phyloP scores from a whole-genome alignment of 2,797 vertebrate species.

The Hyperoplus lanceolatus region DNA sequence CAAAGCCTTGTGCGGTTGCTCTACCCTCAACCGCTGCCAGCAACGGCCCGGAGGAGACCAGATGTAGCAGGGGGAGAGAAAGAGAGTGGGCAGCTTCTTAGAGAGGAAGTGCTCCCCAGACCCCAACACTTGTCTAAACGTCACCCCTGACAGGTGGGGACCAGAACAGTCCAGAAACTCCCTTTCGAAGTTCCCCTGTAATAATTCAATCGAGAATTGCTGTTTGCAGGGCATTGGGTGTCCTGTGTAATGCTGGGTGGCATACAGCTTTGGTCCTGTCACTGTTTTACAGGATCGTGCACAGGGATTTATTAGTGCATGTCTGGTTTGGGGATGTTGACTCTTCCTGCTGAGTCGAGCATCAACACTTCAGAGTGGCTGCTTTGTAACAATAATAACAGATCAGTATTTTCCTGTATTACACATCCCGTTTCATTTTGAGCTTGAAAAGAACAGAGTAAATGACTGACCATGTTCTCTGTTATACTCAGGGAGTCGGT shows the following conservation, averaged over 20 bases:
- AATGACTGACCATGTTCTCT: neutral
- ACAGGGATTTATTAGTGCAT: constrained; percentile 57
- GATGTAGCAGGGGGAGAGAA: constrained; percentile 62
- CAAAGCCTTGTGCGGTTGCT: constrained; percentile 68
- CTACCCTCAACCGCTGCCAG: constrained; percentile 62
- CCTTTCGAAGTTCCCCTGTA: constrained; percentile 52
- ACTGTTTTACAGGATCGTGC: constrained; percentile 44
- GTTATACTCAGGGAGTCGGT: neutral
- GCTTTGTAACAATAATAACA: constrained; percentile 50
- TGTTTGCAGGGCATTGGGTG: constrained; percentile 44
- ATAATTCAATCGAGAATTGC: constrained; percentile 59
- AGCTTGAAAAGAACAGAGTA: constrained; percentile 16
- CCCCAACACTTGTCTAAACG: constrained; percentile 72
- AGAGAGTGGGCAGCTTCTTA: constrained; percentile 52
- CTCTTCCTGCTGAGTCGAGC: constrained; percentile 57
- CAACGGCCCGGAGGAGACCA: constrained; percentile 64
- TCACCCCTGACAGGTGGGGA: constrained; percentile 73
- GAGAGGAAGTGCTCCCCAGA: constrained; percentile 74
- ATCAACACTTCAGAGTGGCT: constrained; percentile 49
- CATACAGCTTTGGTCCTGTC: constrained; percentile 30
- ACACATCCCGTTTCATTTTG: constrained; percentile 48
- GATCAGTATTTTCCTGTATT: constrained; percentile 42
- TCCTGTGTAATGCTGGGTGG: constrained; percentile 38
- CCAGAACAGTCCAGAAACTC: constrained; percentile 50
- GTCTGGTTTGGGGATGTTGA: constrained; percentile 55